Percentiles rank a stretch among this genome's conserved stretches.
phyloP scores from a whole-genome alignment of 2,888 invertebrate genomes.

The Punctoribates punctum region DNA sequence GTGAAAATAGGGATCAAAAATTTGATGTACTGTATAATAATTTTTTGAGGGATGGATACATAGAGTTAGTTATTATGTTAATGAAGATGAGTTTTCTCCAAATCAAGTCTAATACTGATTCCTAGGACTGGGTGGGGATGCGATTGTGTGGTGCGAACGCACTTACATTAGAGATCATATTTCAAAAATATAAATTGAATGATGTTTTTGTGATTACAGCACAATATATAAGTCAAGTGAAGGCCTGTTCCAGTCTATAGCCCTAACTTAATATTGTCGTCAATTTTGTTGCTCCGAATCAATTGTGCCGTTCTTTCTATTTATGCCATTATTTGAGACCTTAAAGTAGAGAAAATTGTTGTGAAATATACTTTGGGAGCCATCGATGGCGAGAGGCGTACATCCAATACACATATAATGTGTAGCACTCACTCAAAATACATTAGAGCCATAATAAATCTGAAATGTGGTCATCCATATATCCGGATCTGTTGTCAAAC shows the following conservation, averaged over 20 bases:
- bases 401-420: neutral
- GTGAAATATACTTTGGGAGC: neutral
- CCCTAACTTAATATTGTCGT: neutral
- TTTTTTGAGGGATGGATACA: neutral
- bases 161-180: slow-evolving; percentile 6
- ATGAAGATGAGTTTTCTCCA: neutral
- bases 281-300: neutral
- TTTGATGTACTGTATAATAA: slow-evolving; percentile 1
- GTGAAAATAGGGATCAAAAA: neutral
- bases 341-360: neutral
- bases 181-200: slow-evolving; percentile 8
- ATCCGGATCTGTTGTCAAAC: slow-evolving; percentile 12
- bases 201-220: slow-evolving; percentile 9
- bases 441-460: slow-evolving; percentile 1
- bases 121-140: neutral
- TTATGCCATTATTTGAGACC: neutral
- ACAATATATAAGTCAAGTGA: neutral
- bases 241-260: neutral
- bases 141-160: slow-evolving; percentile 1
- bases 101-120: neutral
- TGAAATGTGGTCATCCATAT: slow-evolving; percentile 1
- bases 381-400: neutral
- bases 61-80: slow-evolving; percentile 8
- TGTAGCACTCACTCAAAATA: slow-evolving; percentile 4
- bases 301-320: neutral